Evolutionary conservation across 2,113 vertebrate species (phyloP).

Genomic region (Prunella fulvescens): DNA sequence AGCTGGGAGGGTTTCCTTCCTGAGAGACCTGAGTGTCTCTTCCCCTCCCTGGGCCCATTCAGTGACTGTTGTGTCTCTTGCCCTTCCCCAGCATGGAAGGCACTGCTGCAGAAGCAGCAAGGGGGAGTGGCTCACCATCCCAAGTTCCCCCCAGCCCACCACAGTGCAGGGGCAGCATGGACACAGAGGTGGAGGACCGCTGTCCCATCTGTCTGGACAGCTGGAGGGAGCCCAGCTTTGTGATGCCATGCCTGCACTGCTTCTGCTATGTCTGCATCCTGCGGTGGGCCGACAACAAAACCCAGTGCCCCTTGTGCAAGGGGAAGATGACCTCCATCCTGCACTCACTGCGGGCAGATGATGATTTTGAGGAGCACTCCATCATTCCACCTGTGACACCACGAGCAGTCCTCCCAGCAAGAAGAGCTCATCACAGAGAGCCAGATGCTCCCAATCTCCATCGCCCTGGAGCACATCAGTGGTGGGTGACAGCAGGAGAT

Average conservation of each 20-base stretch:
- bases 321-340: not conserved
- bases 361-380: not conserved
- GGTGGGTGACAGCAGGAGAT: fast-evolving
- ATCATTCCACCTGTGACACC: not conserved
- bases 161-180: fast-evolving
- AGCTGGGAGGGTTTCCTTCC: not conserved
- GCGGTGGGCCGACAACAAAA: not conserved
- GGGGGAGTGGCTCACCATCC: fast-evolving
- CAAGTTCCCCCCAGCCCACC: not conserved
- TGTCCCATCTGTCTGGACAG: not conserved
- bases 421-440: not conserved
- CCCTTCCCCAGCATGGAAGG: not conserved
- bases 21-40: not conserved
- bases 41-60: not conserved
- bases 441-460: not conserved
- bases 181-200: not conserved
- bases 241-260: not conserved
- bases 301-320: not conserved
- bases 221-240: not conserved
- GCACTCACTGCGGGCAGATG: not conserved
- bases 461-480: fast-evolving
- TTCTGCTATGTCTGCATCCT: not conserved
- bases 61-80: not conserved
- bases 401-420: fast-evolving
- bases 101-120: not conserved